Base-by-base conservation (phyloP, 2,888 invertebrate genomes). In the Trichogramma evanescens region DNA sequence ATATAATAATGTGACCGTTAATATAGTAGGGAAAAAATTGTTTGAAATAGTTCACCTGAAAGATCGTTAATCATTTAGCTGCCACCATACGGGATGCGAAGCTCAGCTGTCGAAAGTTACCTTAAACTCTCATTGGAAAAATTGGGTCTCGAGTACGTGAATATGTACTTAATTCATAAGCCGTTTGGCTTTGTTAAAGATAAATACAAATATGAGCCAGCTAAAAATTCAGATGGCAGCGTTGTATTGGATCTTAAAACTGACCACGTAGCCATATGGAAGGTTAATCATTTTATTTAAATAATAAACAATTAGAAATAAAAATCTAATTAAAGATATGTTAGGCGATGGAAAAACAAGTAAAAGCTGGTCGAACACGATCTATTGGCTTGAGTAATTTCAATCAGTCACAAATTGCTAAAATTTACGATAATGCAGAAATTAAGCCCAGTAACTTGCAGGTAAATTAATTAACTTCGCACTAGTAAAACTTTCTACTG, bases 361-460 rank as follows among this genome's bases (percentile, higher is more conserved):
- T 89, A 52, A 81, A 81, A 64, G 79, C 81, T 54, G 89, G 89
- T 4, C 78, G 82, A 26, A 77, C 84, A 0, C 85, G 82, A 71
- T 84, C 89, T 9, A 85, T 92, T 65, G 92, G 92, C 3, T 73
- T 92, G 52, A 91, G 91, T 52, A 92, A 92, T 76, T 92, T 89
- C 77, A 90, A 88, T 71, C 81, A 81, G 61, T 72, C 78, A 10
- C 92, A 92, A 79, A 81, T 91, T 55, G 71, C 80, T 62, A 80
- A 82, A 62, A 83, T 91, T 54, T 82, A 85, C 66, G 77, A 84
- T n/a, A 73, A 73, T 13, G 82, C 86, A 0, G 80, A 78, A 51
- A 81, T 90, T 51, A 86, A 85, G 71, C 91, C 91, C 2, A 83
- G 87, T 58, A 88, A 88, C 63, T 75, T 89, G 57, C 89, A 88